Base-by-base conservation (phyloP, 2,888 invertebrate species). In the Polymixis flavicincta region DNA sequence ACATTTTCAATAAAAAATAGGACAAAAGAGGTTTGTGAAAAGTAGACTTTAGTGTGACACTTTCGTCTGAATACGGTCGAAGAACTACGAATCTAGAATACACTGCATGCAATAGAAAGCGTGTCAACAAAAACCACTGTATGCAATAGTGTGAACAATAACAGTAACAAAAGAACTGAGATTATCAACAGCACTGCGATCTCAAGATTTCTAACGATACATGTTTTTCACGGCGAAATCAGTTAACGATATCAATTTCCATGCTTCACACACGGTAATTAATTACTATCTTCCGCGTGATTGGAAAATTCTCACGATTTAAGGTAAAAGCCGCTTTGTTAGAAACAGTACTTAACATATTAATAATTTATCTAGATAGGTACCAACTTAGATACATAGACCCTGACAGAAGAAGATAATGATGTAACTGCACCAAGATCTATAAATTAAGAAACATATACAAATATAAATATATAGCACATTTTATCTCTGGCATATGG, bases 251-350 rank as follows among this genome's bases (percentile, higher is more conserved):
- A 92, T 92, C 88, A 91, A 90, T 93, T 92, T 92, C 89, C 89
- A 90, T 85, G 90, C 90, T 94, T 94, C 92, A 91, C 94, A 93
- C 93, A 91, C 89, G 82, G 79, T 90, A 88, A 90, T 90, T 91
- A 90, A 90, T 92, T 89, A 87, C 82, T 67, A 87, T 89, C 87
- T 89, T 86, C 87, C 87, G 85, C 83, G 86, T 87, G 88, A 89
- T 90, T 90, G 87, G 85, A 90, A 90, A 89, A 87, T 90, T 92
- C 92, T 92, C 92, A 92, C 90, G 92, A 91, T 91, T 87, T 86
- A 82, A 89, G 80, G 80, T 75, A 76, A 77, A 83, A 77, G 71
- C 48, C 72, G 61, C 77, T 83, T 77, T 85, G 73, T 82, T 76
- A 83, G 76, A 85, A 83, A 70, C 78, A 82, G 73, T 63, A 81